A percentile compares a stretch with the other conserved stretches of the same genome.
Conservation (phyloP, 2,888 invertebrate species). For the Nomada fabriciana region DNA sequence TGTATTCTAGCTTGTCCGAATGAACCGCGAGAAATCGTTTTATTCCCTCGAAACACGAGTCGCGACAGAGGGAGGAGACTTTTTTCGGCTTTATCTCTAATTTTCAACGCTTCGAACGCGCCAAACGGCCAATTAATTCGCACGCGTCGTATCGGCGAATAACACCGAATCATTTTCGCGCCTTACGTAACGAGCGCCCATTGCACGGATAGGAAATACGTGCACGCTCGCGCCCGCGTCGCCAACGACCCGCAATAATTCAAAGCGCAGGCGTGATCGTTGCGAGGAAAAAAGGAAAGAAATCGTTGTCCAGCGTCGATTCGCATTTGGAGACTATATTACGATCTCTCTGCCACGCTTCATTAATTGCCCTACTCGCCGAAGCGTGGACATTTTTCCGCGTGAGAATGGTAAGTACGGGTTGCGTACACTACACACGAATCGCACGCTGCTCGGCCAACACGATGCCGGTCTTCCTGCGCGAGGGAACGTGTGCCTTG, state of each 20-base stretch:
- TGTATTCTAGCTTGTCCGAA: background rate
- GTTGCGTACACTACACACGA: slow-evolving; percentile 1
- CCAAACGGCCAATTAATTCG: slow-evolving; percentile 2
- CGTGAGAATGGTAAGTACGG: slow-evolving; percentile 34
- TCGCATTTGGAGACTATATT: slow-evolving; percentile 14
- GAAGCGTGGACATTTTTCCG: slow-evolving; percentile 49
- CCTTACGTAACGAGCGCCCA: slow-evolving; percentile 21
- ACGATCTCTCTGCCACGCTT: slow-evolving; percentile 42
- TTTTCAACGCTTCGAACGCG: background rate
- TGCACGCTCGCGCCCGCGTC: background rate
- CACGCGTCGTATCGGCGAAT: background rate
- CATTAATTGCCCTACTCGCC: slow-evolving; percentile 49
- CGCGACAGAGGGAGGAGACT: background rate
- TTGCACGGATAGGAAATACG: no score
- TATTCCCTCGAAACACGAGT: background rate
- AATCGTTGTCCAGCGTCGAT: slow-evolving; percentile 24
- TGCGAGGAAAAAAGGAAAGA: slow-evolving; percentile 20
- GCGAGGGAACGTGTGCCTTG: slow-evolving; percentile 19
- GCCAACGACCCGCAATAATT: slow-evolving; percentile 23
- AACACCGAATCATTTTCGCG: slow-evolving; percentile 4
- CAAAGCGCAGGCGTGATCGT: slow-evolving; percentile 24
- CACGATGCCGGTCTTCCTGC: slow-evolving; percentile 37
- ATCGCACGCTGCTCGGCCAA: slow-evolving; percentile 26
- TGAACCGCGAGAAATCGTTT: background rate
- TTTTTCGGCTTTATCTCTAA: background rate